Evolutionary conservation across 2,113 vertebrate genomes (phyloP).

Genomic region (Menidia beryllina): DNA sequence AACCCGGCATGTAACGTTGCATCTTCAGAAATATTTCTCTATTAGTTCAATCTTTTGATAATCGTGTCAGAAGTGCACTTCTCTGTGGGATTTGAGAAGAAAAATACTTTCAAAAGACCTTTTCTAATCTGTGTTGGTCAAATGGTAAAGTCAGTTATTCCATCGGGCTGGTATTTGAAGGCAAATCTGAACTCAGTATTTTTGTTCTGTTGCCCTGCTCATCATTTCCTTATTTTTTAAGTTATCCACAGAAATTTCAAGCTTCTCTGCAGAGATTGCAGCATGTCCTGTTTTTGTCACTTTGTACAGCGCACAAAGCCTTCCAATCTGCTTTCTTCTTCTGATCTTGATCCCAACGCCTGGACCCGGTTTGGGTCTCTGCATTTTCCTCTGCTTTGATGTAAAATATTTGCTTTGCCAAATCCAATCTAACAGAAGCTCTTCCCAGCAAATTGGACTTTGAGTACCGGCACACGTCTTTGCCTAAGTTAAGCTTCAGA

Average conservation of each 20-base stretch:
- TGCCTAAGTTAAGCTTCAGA: too few relatives aligned
- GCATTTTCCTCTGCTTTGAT: background rate
- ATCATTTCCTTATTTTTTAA: background rate
- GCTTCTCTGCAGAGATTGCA: background rate
- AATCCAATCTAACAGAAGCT: background rate
- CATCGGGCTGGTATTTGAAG: background rate
- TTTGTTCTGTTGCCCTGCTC: background rate
- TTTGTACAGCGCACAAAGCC: conserved; percentile 37
- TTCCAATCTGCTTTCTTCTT: background rate
- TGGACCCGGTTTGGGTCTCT: background rate
- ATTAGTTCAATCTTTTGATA: background rate
- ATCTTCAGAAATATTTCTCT: background rate
- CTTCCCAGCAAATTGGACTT: too few relatives aligned
- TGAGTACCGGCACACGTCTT: too few relatives aligned
- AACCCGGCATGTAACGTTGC: too few relatives aligned
- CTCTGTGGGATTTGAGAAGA: background rate
- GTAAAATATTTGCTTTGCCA: conserved; percentile 30
- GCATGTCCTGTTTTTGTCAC: conserved; percentile 16
- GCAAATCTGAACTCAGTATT: background rate
- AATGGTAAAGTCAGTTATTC: background rate
- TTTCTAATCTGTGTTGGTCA: conserved; percentile 15
- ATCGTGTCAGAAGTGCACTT: too few relatives aligned
- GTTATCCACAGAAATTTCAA: conserved; percentile 6
- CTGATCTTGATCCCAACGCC: conserved; percentile 14
- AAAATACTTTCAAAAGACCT: background rate